Base-by-base conservation (phyloP, 2,888 invertebrate species). In the Reticulitermes lucifugus region DNA sequence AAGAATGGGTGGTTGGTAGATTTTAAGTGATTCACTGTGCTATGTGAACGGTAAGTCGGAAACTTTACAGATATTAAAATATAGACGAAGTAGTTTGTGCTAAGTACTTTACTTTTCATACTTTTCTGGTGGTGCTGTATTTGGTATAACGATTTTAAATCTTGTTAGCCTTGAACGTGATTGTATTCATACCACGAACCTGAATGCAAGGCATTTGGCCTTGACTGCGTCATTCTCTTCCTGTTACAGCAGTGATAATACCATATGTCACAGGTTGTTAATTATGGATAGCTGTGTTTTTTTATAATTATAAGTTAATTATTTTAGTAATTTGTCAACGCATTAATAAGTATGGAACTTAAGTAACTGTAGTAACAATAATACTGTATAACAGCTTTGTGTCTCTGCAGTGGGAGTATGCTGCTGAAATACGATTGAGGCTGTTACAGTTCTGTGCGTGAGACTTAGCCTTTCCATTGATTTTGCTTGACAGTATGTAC, bases 101-200 rank as follows among this genome's bases (percentile, higher is more conserved):
- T 25, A n/a, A 18, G 22, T 46, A 46, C 12, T 77, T n/a, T 22
- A 43, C n/a, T 77, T n/a, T 43, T 46, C 77, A n/a, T 77, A 7
- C 77, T 46, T 22, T 77, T 18, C 51, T 46, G 21, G 0, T 22
- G 18, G 22, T 77, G 43, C 51, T 77, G 46, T 46, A 43, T 81
- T 41, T 59, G 60, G 60, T 81, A 41, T 22, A 81, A 81, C 5
- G n/a, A 4, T n/a, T 81, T 81, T 43, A 70, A 65, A 70, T 46
- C 18, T n/a, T 3, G 70, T 43, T 81, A 81, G 46, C 81, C 81
- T 81, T 81, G 81, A 81, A 41, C 70, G 41, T 70, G 59, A 80
- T 80, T 80, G 46, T 81, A 81, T 41, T 43, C 65, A 65, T 70
- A 81, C 70, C 81, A 81, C 70, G 70, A 81, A 81, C 81, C 70